Evolutionary conservation across 1,140 invertebrate species (phyloP).

Genomic region (Lepidurus arcticus): DNA sequence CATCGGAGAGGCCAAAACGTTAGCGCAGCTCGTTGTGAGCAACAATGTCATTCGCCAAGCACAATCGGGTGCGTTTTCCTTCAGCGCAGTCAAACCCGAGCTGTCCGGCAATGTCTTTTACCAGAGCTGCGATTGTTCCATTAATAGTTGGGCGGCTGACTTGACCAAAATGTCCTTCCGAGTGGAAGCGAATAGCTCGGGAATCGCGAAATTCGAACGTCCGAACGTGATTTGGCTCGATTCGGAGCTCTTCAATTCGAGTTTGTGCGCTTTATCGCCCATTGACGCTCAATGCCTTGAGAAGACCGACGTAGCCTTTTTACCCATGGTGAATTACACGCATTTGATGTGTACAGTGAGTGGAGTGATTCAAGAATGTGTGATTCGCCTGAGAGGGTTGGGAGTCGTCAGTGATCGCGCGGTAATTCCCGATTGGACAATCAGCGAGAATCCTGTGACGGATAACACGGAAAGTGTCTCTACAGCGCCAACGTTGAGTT

Average conservation of each 20-base stretch:
- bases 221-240: conserved; percentile 27
- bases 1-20: conserved; percentile 28
- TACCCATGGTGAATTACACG: conserved; percentile 30
- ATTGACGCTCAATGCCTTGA: conserved; percentile 22
- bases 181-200: neutral
- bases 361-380: neutral
- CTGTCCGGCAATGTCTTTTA: conserved; percentile 28
- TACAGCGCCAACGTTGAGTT: conserved; percentile 4
- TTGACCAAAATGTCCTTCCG: conserved; percentile 29
- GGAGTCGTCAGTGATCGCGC: neutral
- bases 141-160: conserved; percentile 25
- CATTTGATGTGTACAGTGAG: conserved; percentile 24
- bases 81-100: conserved; percentile 25
- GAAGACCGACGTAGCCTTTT: neutral
- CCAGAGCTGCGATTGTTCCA: conserved; percentile 27
- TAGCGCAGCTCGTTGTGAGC: conserved; percentile 22
- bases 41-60: conserved; percentile 26
- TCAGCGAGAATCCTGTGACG: neutral
- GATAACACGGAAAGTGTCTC: neutral
- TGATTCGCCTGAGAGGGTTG: neutral
- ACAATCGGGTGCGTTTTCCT: conserved; percentile 26
- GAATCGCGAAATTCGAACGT: neutral
- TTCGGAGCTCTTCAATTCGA: conserved; percentile 26
- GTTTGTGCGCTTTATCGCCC: conserved; percentile 23
- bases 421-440: neutral